Evolutionary conservation across 2,113 vertebrate genomes (phyloP), one percentile per base, ranked within the genome.

Genomic region (Fukomys damarensis): DNA sequence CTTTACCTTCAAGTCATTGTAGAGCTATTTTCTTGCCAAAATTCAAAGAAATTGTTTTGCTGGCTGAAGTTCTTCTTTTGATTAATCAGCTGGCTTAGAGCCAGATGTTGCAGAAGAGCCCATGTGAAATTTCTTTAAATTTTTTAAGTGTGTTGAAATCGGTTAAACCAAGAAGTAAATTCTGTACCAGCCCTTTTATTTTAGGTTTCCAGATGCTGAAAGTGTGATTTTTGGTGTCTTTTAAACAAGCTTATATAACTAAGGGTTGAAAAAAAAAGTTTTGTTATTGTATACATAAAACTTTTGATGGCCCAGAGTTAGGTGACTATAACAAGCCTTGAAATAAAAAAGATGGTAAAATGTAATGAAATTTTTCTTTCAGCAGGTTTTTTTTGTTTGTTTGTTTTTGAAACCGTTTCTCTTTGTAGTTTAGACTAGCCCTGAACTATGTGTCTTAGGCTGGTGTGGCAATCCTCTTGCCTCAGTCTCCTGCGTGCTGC

Each of bases 21-120:
- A 93, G 86, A 81, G 8, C 72, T 90, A 32, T 93, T 90, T 95
- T 88, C 59, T 79, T 96, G 96, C 88, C 95, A 96, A 43, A 97
- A 77, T 79, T 72, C 30, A 74, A 85, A 96, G 89, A 82, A 91
- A 95, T 76, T 85, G 79, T 95, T 98, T 96, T 94, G 35, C 83
- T 76, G 54, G 93, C 81, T 85, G n/a, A 88, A 93, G 52, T 68
- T 58, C 22, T 94, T 82, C 14, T 98, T 96, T 97, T 90, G 38
- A 66, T 86, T 68, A 68, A 88, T 96, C 72, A 65, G 0, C 52
- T 96, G 96, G 38, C 26, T 58, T 52, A 66, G 30, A 72, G 91
- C 93, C 94, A 93, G 56, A 63, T 94, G 92, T 80, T 86, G 8
- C 32, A 82, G 32, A 9, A 58, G 17, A 30, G 17, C 54, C 43